These are phyloP conservation scores for Gortyna flavago DNA, from an alignment of 2,888 invertebrate species.

Conservation along the genomic window DNA sequence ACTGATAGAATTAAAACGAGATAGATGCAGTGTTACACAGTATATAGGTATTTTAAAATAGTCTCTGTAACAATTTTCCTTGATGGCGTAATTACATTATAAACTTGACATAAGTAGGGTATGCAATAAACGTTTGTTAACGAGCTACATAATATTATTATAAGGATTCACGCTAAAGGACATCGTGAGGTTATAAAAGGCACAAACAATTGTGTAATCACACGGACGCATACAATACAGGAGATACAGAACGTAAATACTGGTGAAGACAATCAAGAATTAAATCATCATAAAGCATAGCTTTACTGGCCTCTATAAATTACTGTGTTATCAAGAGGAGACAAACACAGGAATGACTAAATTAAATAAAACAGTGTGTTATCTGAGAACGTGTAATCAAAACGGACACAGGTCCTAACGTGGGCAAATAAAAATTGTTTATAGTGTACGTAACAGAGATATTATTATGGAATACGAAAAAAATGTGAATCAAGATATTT, in stretches of 20 bases:
- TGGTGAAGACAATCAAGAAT: slow-evolving; percentile 81
- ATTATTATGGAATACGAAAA: slow-evolving; percentile 35
- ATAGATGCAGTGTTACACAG: neutral
- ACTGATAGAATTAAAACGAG: neutral
- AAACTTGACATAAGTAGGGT: slow-evolving; percentile 56
- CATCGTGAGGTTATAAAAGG: slow-evolving; percentile 72
- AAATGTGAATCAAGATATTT: slow-evolving; percentile 34
- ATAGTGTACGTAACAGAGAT: slow-evolving; percentile 59
- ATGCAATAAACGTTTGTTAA: slow-evolving; percentile 68
- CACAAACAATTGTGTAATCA: slow-evolving; percentile 75
- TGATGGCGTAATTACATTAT: slow-evolving; percentile 53
- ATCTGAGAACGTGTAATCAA: slow-evolving; percentile 82
- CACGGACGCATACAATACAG: slow-evolving; percentile 74
- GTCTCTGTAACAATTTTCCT: slow-evolving; percentile 30
- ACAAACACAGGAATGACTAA: slow-evolving; percentile 82
- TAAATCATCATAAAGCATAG: slow-evolving; percentile 86
- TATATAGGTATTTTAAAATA: slow-evolving; percentile 16
- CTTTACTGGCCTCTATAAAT: slow-evolving; percentile 87
- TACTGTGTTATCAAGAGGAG: slow-evolving; percentile 79
- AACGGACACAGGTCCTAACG: slow-evolving; percentile 83
- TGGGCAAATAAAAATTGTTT: slow-evolving; percentile 68
- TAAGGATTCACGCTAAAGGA: slow-evolving; percentile 76
- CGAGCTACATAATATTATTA: slow-evolving; percentile 70
- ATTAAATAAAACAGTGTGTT: slow-evolving; percentile 85
- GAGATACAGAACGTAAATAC: slow-evolving; percentile 79